These are phyloP conservation scores for Argyra leucocephala DNA, from an alignment of 2,888 invertebrate species.

Conservation along the genomic window DNA sequence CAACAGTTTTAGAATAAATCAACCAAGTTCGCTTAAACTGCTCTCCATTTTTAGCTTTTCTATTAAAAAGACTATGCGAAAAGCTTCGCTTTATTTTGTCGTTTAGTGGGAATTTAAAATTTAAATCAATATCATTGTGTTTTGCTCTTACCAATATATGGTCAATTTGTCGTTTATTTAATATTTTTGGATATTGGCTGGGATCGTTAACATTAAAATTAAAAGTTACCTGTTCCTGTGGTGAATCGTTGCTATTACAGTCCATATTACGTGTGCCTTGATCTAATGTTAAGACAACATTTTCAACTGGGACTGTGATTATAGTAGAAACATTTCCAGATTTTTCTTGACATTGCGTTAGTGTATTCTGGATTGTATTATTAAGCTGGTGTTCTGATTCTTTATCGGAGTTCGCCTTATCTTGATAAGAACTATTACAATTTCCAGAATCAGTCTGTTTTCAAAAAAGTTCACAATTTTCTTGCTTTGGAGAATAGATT, in stretches of 20 bases:
- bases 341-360: neutral
- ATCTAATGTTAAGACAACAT: slow-evolving; percentile 1
- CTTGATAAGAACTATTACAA: no score
- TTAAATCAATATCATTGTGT: slow-evolving; percentile 9
- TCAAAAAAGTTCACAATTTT: no score
- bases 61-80: slow-evolving; percentile 9
- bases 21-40: slow-evolving; percentile 8
- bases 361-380: no score
- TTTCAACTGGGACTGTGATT: no score
- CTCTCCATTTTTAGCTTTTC: slow-evolving; percentile 8
- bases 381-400: no score
- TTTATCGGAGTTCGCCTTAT: no score
- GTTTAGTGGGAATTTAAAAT: slow-evolving; percentile 9
- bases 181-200: slow-evolving; percentile 8
- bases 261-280: slow-evolving; percentile 7
- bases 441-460: no score
- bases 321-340: no score
- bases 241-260: slow-evolving; percentile 8
- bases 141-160: slow-evolving; percentile 7
- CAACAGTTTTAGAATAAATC: slow-evolving; percentile 7
- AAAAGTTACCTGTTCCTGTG: slow-evolving; percentile 9
- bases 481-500: no score
- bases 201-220: slow-evolving; percentile 7
- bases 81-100: neutral
- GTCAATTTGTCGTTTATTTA: slow-evolving; percentile 8